Conservation (phyloP, 2,113 vertebrate species). For the Tyto alba region DNA sequence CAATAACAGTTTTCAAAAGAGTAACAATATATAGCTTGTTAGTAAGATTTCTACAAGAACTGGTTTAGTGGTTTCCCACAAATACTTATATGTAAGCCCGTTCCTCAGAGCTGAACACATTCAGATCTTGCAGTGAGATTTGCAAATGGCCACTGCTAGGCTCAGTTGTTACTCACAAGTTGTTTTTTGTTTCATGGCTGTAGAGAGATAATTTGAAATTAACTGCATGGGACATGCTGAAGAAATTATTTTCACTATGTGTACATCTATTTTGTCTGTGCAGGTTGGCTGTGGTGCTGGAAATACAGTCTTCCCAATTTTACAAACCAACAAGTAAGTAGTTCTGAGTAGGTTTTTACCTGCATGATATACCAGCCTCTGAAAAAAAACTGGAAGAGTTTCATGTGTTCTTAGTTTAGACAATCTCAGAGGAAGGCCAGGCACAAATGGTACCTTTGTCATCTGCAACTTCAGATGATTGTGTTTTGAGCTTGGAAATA, state of each 20-base stretch:
- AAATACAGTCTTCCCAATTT: conserved; percentile 95
- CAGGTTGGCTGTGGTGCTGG: conserved; percentile 98
- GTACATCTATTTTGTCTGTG: not conserved
- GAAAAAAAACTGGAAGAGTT: not conserved
- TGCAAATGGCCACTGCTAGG: not conserved
- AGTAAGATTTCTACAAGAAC: not conserved
- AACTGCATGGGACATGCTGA: not conserved
- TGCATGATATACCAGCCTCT: not conserved
- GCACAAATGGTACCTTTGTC: not conserved
- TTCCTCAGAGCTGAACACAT: not conserved
- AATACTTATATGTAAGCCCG: not conserved
- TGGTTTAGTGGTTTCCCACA: not conserved
- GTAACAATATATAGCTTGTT: not conserved
- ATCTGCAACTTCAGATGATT: not conserved
- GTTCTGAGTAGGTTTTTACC: not conserved
- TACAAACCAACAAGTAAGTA: conserved; percentile 97
- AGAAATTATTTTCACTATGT: not conserved
- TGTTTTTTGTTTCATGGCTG: not conserved
- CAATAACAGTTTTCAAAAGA: not conserved
- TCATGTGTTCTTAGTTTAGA: not conserved
- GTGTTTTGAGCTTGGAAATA: not conserved
- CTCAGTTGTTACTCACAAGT: not conserved
- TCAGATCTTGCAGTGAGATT: not conserved
- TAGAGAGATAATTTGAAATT: not conserved
- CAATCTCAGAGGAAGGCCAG: not conserved